Conservation (phyloP, 2,888 invertebrate genomes). For the Allolobophora icterica region DNA sequence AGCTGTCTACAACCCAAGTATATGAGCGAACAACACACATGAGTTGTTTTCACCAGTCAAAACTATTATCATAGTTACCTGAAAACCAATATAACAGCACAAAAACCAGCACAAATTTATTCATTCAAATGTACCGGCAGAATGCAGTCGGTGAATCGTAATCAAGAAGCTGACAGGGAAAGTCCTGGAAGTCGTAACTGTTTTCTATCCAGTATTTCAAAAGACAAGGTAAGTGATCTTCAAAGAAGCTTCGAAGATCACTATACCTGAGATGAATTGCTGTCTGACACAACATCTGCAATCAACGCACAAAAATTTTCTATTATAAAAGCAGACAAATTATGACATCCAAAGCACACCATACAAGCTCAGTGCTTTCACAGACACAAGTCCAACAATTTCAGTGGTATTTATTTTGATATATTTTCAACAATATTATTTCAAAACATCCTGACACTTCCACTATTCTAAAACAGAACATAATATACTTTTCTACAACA, state of each 20-base stretch:
- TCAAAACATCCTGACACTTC: no score
- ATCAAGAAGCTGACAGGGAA: constrained; percentile 54
- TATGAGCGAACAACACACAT: neutral
- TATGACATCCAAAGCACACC: no score
- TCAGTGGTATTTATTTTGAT: no score
- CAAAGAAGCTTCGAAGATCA: constrained; percentile 45
- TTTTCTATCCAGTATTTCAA: constrained; percentile 56
- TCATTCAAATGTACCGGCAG: constrained; percentile 52
- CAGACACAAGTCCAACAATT: no score
- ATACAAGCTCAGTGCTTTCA: no score
- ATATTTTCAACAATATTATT: no score
- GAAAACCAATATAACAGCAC: neutral
- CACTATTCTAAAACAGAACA: no score
- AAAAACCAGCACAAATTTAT: neutral
- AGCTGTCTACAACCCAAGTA: no score
- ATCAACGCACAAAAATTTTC: neutral
- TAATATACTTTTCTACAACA: no score
- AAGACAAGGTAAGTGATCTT: constrained; percentile 56
- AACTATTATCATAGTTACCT: neutral
- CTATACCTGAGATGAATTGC: constrained; percentile 50
- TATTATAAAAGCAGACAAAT: neutral
- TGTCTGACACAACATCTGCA: constrained; percentile 54
- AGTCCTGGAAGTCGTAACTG: constrained; percentile 50
- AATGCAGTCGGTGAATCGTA: constrained; percentile 50
- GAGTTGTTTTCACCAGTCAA: neutral